Evolutionary conservation across 2,113 vertebrate species (phyloP).

Genomic region (Scytalopus superciliaris): DNA sequence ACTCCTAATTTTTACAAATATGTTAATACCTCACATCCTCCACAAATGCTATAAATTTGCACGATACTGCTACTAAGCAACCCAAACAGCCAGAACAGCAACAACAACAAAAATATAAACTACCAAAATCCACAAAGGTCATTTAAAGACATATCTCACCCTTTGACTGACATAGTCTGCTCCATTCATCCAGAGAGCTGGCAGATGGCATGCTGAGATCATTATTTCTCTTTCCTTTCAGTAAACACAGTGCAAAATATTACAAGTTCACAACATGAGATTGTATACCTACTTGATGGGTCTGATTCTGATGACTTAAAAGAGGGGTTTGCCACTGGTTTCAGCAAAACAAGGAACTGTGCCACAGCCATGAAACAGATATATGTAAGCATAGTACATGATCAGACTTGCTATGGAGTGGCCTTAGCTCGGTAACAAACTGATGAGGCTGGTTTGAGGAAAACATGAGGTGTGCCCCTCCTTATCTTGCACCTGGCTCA

Average conservation of each 20-base stretch:
- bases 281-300: not conserved
- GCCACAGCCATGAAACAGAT: not conserved
- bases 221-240: not conserved
- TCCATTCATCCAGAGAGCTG: not conserved
- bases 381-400: too few relatives aligned
- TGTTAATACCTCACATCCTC: not conserved
- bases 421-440: not conserved
- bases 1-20: not conserved
- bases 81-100: not conserved
- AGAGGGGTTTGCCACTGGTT: not conserved
- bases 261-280: not conserved
- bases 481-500: not conserved
- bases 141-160: not conserved
- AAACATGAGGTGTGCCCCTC: not conserved
- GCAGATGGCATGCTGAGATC: constrained; percentile 34
- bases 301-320: not conserved
- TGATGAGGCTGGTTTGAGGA: not conserved
- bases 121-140: not conserved
- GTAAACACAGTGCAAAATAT: not conserved
- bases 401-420: not conserved
- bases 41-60: not conserved
- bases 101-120: not conserved
- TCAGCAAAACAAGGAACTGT: not conserved
- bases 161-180: constrained; percentile 3
- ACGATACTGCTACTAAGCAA: not conserved